A percentile compares a stretch with the other conserved stretches of the same genome.
Conservation (phyloP, 2,797 vertebrate genomes). For the Pseudotriccus pelzelni region DNA sequence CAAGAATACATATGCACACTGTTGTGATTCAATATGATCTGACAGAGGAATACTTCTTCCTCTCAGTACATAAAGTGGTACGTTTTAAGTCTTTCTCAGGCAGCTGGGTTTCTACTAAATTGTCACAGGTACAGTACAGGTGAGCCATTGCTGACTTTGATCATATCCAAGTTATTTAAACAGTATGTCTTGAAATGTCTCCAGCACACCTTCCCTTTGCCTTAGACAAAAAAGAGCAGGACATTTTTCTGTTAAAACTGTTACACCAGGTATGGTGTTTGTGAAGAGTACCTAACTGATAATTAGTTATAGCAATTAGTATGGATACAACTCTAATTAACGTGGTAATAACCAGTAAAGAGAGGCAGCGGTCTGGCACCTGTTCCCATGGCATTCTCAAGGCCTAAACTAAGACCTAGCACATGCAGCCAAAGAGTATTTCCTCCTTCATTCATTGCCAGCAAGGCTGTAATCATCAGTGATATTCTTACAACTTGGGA, state of each 20-base stretch:
- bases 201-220: not conserved
- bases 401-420: not conserved
- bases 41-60: not conserved
- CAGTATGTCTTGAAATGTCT: not conserved
- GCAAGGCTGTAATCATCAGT: not conserved
- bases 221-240: not conserved
- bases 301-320: rapidly evolving
- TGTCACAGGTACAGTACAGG: not conserved
- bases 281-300: not conserved
- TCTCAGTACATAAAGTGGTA: not conserved
- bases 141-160: not conserved
- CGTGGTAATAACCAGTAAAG: not conserved
- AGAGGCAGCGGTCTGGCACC: not conserved
- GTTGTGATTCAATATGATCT: not conserved
- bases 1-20: not conserved
- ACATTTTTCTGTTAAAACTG: not conserved
- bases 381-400: not conserved
- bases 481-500: not conserved
- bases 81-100: not conserved
- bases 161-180: not conserved
- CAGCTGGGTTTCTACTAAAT: not conserved
- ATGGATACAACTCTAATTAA: not conserved
- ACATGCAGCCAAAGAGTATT: not conserved
- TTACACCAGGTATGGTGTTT: not conserved
- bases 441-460: not conserved